A percentile compares a stretch with the other conserved stretches of the same genome.
Conservation (phyloP, 1,140 invertebrate species). For the Drosophila bipectinata region DNA sequence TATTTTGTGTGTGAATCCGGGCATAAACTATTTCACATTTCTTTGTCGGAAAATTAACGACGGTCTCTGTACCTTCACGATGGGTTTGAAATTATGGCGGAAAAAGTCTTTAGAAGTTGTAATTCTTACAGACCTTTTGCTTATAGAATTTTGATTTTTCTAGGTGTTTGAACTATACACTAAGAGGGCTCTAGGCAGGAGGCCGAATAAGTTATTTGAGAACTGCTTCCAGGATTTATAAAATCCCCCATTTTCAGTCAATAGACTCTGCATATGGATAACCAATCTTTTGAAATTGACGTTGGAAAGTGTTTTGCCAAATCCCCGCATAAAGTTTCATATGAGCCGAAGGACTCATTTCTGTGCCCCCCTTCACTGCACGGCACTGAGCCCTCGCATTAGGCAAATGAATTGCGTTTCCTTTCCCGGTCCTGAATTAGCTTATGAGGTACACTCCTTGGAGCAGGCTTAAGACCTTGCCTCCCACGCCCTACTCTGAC, state of each 20-base stretch:
- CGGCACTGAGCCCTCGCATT: conserved; percentile 51
- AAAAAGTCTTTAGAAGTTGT: conserved; percentile 25
- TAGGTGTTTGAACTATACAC: background rate
- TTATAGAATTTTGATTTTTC: conserved; percentile 18
- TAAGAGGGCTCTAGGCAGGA: background rate
- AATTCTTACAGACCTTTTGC: conserved; percentile 1
- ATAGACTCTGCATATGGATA: background rate
- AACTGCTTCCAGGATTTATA: background rate
- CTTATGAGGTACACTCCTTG: conserved; percentile 62
- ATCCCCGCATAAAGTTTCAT: conserved; percentile 67
- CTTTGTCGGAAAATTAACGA: conserved; percentile 26
- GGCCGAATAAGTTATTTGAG: background rate
- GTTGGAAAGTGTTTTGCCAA: conserved; percentile 53
- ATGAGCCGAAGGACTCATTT: conserved; percentile 21
- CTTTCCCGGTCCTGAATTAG: conserved; percentile 55
- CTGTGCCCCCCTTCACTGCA: background rate
- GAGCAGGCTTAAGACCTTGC: conserved; percentile 60
- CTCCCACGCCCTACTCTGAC: conserved; percentile 4
- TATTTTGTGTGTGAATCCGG: conserved; percentile 52
- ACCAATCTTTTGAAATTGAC: conserved; percentile 36
- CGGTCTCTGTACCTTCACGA: conserved; percentile 42
- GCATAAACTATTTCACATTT: conserved; percentile 70
- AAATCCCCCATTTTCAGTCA: background rate
- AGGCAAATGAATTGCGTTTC: conserved; percentile 68
- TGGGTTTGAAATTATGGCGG: conserved; percentile 12